These are phyloP conservation scores for Nycticebus coucang DNA, from an alignment of 2,113 vertebrate genomes.

Conservation along the genomic window DNA sequence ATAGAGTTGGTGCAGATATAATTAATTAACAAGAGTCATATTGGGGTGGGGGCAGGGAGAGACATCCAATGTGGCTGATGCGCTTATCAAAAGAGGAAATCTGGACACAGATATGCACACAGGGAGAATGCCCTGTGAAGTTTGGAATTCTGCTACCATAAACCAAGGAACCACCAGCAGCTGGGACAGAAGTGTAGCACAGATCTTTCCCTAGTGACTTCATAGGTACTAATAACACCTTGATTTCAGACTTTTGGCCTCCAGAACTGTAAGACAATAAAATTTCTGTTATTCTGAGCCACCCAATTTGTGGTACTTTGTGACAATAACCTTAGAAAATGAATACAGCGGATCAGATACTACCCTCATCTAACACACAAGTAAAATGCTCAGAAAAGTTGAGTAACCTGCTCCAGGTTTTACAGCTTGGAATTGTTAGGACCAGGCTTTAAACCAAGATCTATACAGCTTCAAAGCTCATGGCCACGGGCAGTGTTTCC, in stretches of 20 bases:
- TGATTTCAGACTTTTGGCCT: neutral
- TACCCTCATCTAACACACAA: neutral
- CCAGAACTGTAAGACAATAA: neutral
- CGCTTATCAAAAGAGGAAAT: neutral
- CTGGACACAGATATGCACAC: neutral
- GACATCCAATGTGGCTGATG: neutral
- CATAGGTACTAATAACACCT: neutral
- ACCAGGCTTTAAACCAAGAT: neutral
- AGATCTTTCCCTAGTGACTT: neutral
- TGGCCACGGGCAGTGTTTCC: neutral
- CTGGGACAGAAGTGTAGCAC: neutral
- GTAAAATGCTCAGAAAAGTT: neutral
- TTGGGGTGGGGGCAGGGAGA: neutral
- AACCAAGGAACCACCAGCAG: neutral
- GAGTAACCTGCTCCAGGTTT: neutral
- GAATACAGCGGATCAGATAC: neutral
- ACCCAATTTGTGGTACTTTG: neutral
- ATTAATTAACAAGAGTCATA: neutral
- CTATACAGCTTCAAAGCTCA: neutral
- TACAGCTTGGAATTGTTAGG: neutral
- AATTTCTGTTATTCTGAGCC: neutral
- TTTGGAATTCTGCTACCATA: neutral
- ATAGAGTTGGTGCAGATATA: neutral
- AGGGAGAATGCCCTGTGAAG: neutral
- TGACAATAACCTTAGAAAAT: neutral